A percentile compares a stretch with the other conserved stretches of the same genome.
Conservation (phyloP, 2,797 vertebrate genomes). For the Brachyrhaphis roseni region DNA sequence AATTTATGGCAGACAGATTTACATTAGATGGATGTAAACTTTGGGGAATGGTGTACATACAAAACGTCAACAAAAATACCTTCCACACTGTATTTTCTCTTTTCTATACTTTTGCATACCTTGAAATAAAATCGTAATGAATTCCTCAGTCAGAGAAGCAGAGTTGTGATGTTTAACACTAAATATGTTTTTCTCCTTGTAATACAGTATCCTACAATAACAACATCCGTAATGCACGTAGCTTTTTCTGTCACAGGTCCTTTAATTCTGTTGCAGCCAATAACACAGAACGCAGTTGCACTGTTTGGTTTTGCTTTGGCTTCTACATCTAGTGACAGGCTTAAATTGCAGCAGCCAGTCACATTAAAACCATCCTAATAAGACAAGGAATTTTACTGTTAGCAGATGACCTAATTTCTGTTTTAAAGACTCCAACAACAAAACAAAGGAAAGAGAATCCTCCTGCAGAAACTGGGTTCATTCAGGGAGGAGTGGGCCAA, state of each 20-base stretch:
- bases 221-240: not conserved
- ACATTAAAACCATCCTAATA: slow-evolving; percentile 54
- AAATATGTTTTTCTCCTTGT: not conserved
- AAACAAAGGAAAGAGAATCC: slow-evolving; percentile 22
- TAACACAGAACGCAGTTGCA: not conserved
- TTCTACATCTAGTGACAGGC: slow-evolving; percentile 17
- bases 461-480: not conserved
- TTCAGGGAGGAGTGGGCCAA: too few relatives aligned
- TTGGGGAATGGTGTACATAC: not conserved
- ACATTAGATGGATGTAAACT: not conserved
- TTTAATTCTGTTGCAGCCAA: slow-evolving; percentile 1
- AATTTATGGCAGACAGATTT: not conserved
- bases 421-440: slow-evolving; percentile 38
- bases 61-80: not conserved
- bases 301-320: slow-evolving; percentile 19
- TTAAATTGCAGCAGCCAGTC: slow-evolving; percentile 55
- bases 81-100: not conserved
- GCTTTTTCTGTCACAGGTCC: not conserved
- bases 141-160: not conserved
- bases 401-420: slow-evolving; percentile 29
- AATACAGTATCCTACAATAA: not conserved
- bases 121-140: not conserved
- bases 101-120: not conserved
- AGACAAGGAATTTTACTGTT: slow-evolving; percentile 49
- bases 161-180: not conserved